Percentiles rank a stretch among this genome's conserved stretches.
Evolutionary conservation across 1,140 invertebrate genomes (phyloP).

Genomic region (Zeugodacus cucurbitae): DNA sequence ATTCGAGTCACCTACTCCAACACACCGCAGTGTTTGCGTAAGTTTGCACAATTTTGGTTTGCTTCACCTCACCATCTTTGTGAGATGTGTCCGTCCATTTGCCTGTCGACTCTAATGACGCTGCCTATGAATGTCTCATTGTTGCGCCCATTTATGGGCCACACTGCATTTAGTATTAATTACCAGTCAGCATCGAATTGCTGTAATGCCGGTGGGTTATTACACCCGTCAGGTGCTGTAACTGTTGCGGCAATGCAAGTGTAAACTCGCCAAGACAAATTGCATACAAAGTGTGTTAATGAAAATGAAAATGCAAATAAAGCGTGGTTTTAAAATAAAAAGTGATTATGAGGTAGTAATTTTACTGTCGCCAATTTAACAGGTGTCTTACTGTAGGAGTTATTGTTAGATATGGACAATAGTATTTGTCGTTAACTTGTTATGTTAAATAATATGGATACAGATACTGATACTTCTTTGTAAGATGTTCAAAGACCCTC

Average conservation of each 20-base stretch:
- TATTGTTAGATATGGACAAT: no score
- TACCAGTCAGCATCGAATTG: constrained; percentile 40
- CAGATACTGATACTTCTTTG: no score
- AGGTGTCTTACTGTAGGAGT: no score
- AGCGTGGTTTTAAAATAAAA: neutral
- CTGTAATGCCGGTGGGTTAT: constrained; percentile 1
- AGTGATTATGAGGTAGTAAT: neutral
- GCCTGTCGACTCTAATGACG: neutral
- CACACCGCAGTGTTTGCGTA: neutral
- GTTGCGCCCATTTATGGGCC: constrained; percentile 41
- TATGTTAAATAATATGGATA: no score
- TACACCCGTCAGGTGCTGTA: neutral
- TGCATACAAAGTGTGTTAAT: neutral
- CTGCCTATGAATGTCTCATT: constrained; percentile 12
- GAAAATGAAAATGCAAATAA: constrained; percentile 14
- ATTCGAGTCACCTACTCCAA: neutral
- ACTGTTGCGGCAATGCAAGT: neutral
- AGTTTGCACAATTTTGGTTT: constrained; percentile 16
- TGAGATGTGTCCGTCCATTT: neutral
- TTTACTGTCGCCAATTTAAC: neutral
- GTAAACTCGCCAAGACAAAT: constrained; percentile 17
- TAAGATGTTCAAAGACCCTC: no score
- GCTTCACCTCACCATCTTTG: neutral
- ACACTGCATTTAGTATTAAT: constrained; percentile 43
- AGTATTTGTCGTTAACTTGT: no score